Evolutionary conservation across 2,797 vertebrate species (phyloP), one percentile per base, ranked within the genome.

Genomic region (Poecilia picta): DNA sequence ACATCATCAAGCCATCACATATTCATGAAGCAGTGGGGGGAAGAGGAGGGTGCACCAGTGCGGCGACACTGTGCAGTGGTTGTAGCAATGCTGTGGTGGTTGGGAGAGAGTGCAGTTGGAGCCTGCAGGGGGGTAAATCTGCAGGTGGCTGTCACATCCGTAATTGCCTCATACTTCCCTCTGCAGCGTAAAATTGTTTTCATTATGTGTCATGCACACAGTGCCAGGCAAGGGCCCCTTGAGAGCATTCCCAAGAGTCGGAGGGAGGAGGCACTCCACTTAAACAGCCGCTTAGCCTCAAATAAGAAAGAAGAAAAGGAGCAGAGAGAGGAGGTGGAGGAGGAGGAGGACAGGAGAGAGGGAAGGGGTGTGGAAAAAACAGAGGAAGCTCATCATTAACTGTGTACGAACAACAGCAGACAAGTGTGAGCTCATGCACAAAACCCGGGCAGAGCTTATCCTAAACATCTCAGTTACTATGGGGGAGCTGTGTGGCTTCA

Each of bases 131-230:
- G 95, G 96, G 96, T 93, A 96, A 96, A 97, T 95, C 97, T 98
- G 98, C 98, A 99, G 98, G 98, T 99, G 98, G 98, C 98, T 97
- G 97, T 98, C 97, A 98, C 97, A 97, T 98, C 96, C 96, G 97
- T 99, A 99, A 99, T 99, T 99, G 97, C 97, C 96, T 94, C 92
- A 97, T 97, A 97, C 98, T 98, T 98, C 97, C 97, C 97, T 98
- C 96, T 91, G 94, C 96, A 96, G 97, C 97, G 97, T 98, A 98
- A 98, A 99, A 99, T 98, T 98, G 97, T 99, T 99, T 98, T 99
- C 97, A 99, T 99, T 99, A 98, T 98, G 97, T 97, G 96, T 97
- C 96, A 97, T 97, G 97, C 96, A 98, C 97, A 97, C 97, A 98
- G 97, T 97, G 96, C 97, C 96, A 97, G 96, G 96, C 96, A 96